Base-by-base conservation (phyloP, 1,140 invertebrate species). In the Sminthurides bifidus region DNA sequence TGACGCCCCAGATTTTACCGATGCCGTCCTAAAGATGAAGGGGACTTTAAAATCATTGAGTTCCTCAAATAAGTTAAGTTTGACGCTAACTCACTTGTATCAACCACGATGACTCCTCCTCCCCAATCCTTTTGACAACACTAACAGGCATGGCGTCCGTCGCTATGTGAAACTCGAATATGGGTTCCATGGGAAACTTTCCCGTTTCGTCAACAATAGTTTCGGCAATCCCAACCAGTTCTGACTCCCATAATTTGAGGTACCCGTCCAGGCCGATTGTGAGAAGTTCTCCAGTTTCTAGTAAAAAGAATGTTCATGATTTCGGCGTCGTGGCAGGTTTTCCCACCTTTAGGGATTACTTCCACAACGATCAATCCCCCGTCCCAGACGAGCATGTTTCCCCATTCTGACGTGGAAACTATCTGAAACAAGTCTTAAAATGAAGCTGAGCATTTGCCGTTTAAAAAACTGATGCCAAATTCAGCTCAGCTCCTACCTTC, bases 371-470 rank as follows among this genome's bases (percentile, higher is more conserved):
- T 89, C 2, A 89, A 71, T 19, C 83, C 84, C 54, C 81, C 84
- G 63, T 92, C 85, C 89, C 90, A 93, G 0, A 92, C 72, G 38
- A 92, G 69, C 67, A 93, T 81, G 68, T 92, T 92, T 15, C 89
- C 89, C 86, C 86, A 91, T 63, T 86, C 81, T 65, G 82, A 84
- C 4, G 87, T 85, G 2, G 87, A 88, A 23, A 92, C 71, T 0
- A 87, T 78, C 78, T 81, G 59, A 41, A 41, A 41, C 48, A 63
- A 58, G 31, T 10, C 5, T 41, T 4, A n/a, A n/a, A n/a, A n/a
- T n/a, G n/a, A n/a, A n/a, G n/a, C n/a, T n/a, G n/a, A n/a, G n/a
- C n/a, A n/a, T n/a, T n/a, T n/a, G n/a, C n/a, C n/a, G n/a, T n/a
- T n/a, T n/a, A n/a, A n/a, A n/a, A 8, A 54, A 55, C n/a, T 58